Percentiles rank a stretch among this genome's conserved stretches.
Evolutionary conservation across 1,140 invertebrate genomes (phyloP).

Genomic region (Drosophila jambulina): DNA sequence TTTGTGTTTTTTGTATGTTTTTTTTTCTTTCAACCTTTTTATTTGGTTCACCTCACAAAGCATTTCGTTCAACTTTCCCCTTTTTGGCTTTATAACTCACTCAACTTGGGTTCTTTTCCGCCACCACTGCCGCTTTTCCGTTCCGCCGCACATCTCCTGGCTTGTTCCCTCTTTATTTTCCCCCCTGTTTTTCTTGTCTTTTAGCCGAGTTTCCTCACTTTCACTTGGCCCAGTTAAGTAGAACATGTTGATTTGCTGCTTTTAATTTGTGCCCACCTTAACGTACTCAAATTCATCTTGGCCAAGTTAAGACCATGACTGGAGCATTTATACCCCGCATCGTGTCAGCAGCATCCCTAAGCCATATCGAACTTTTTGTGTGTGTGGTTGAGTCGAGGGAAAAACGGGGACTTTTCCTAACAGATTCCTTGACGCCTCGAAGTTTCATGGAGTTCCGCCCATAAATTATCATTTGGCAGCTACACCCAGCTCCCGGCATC

Average conservation of each 20-base stretch:
- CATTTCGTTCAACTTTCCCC: conserved; percentile 39
- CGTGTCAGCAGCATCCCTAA: neutral
- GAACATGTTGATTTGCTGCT: conserved; percentile 53
- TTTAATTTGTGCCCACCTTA: conserved; percentile 48
- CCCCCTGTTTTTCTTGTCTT: neutral
- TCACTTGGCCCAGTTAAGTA: conserved; percentile 42
- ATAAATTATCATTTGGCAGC: conserved; percentile 82
- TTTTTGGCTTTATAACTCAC: conserved; percentile 54
- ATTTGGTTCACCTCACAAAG: conserved; percentile 40
- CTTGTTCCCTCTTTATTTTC: neutral
- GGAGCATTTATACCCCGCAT: conserved; percentile 12
- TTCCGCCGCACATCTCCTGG: conserved; percentile 18
- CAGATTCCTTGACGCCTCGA: conserved; percentile 74
- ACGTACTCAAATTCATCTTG: conserved; percentile 47
- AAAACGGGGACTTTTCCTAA: conserved; percentile 53
- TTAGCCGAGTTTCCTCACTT: conserved; percentile 6
- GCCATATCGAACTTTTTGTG: conserved; percentile 10
- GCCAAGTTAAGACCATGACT: conserved; percentile 38
- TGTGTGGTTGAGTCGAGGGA: neutral
- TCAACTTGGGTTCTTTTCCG: conserved; percentile 20
- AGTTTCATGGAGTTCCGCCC: conserved; percentile 70
- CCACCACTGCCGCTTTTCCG: conserved; percentile 9
- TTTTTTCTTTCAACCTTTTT: conserved; percentile 24
- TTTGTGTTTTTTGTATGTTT: conserved; percentile 15
- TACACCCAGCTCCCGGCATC: conserved; percentile 39